Evolutionary conservation across 2,888 invertebrate genomes (phyloP).

Genomic region (Mylabris sibirica): DNA sequence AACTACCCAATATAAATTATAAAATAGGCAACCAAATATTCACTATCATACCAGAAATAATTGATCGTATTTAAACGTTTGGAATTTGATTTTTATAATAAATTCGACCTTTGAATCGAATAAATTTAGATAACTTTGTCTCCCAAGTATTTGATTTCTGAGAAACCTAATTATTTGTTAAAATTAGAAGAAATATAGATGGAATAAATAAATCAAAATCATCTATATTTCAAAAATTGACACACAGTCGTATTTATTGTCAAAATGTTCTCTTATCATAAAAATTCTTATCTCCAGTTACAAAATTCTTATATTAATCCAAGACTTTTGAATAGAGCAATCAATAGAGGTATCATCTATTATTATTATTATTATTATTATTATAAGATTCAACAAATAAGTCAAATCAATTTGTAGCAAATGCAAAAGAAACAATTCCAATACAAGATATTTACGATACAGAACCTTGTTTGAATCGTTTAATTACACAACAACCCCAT

Average conservation of each 20-base stretch:
- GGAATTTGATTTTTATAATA: neutral
- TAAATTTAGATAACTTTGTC: no score
- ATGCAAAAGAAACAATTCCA: conserved; percentile 23
- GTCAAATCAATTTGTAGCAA: conserved; percentile 17
- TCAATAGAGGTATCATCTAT: conserved; percentile 49
- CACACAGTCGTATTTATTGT: neutral
- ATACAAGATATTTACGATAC: conserved; percentile 50
- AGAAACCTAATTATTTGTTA: neutral
- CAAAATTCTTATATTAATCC: conserved; percentile 50
- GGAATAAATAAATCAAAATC: conserved; percentile 8
- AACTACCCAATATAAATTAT: neutral
- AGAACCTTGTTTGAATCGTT: conserved; percentile 52
- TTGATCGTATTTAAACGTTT: neutral
- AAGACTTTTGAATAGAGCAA: conserved; percentile 55
- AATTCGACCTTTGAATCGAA: no score
- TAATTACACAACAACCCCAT: conserved; percentile 59
- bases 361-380: no score
- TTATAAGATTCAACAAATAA: conserved; percentile 38
- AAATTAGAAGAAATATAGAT: neutral
- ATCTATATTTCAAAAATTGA: neutral
- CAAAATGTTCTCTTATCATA: conserved; percentile 54
- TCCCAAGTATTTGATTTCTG: no score
- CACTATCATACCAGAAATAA: neutral
- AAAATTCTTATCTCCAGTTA: conserved; percentile 58
- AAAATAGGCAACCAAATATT: neutral